Evolutionary conservation across 1,140 invertebrate species (phyloP).

Genomic region (Pemphigus obesinymphae): DNA sequence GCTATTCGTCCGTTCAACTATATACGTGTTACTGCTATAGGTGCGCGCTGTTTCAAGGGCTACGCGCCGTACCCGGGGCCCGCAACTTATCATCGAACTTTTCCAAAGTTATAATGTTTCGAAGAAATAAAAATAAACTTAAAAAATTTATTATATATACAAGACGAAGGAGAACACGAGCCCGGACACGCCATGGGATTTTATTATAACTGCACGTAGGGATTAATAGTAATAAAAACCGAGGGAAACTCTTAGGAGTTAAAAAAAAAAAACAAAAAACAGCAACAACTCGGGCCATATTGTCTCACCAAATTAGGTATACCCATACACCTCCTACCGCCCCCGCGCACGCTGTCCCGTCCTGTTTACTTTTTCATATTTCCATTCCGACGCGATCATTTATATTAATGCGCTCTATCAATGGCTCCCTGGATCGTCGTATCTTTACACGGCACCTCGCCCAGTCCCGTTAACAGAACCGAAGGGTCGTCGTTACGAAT

Average conservation of each 20-base stretch:
- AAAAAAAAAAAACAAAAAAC: conserved; percentile 25
- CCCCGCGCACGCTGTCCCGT: conserved; percentile 25
- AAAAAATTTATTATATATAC: conserved; percentile 2
- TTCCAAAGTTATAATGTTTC: conserved; percentile 30
- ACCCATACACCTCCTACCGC: not conserved
- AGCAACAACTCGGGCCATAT: conserved; percentile 32
- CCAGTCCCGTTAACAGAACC: not conserved
- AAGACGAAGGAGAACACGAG: not conserved
- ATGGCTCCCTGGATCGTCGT: conserved; percentile 49
- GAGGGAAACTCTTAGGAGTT: conserved; percentile 22
- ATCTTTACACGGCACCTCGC: conserved; percentile 43
- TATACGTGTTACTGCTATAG: not conserved
- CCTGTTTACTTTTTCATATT: conserved; percentile 50
- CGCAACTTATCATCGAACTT: conserved; percentile 35
- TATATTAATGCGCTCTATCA: conserved; percentile 50
- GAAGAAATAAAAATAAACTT: conserved; percentile 3
- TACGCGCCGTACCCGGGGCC: not conserved
- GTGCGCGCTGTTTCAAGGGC: not conserved
- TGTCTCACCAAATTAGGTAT: conserved; percentile 43
- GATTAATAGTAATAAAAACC: conserved; percentile 42
- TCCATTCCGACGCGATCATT: conserved; percentile 48
- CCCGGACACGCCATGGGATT: conserved; percentile 28
- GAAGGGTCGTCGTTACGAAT: conserved; percentile 13
- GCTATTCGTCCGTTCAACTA: not conserved
- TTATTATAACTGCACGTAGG: conserved; percentile 40